Conservation (phyloP, 23 tunicate species). For the Styela plicata region DNA sequence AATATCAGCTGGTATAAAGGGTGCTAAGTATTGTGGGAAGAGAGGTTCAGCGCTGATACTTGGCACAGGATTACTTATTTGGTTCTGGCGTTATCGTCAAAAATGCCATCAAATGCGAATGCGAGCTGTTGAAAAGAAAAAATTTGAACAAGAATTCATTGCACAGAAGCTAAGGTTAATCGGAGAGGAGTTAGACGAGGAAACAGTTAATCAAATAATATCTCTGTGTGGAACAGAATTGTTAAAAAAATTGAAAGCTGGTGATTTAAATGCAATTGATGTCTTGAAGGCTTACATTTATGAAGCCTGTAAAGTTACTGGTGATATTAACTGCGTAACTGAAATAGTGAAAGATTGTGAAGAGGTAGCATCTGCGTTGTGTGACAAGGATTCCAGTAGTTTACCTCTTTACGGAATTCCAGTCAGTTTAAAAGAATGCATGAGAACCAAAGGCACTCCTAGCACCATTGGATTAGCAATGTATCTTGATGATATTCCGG, state of each 20-base stretch:
- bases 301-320: conserved; percentile 11
- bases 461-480: conserved; percentile 39
- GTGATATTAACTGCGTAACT: neutral
- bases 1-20: neutral
- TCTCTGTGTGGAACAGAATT: neutral
- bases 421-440: conserved; percentile 64
- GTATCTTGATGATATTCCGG: conserved; percentile 13
- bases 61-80: neutral
- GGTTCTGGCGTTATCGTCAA: neutral
- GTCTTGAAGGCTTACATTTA: neutral
- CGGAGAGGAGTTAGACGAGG: neutral
- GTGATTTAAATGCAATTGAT: neutral
- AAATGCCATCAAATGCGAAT: neutral
- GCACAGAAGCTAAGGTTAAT: neutral
- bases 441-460: conserved; percentile 52
- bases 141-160: neutral
- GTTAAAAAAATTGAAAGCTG: neutral
- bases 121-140: neutral
- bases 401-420: conserved; percentile 59
- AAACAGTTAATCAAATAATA: neutral
- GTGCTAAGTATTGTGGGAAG: neutral
- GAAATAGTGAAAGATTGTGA: neutral
- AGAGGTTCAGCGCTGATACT: neutral
- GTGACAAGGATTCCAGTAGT: neutral
- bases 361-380: neutral